Evolutionary conservation across 1,140 invertebrate species (phyloP).

Genomic region (Macrobrachium rosenbergii): DNA sequence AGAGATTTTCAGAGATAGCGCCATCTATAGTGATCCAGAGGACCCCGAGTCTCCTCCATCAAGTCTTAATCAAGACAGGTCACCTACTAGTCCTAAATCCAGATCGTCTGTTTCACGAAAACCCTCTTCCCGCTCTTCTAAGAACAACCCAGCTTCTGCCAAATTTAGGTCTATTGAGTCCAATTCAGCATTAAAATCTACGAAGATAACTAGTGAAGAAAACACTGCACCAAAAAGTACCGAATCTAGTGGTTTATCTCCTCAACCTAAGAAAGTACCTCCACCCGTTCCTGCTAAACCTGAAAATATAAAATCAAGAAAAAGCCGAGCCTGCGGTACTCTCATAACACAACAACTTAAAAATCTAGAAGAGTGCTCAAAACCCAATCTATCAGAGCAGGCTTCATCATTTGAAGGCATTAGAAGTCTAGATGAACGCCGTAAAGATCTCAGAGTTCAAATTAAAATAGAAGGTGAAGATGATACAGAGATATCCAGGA

Average conservation of each 20-base stretch:
- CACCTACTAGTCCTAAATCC: conserved; percentile 21
- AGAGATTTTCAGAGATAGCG: conserved; percentile 82
- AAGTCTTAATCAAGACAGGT: conserved; percentile 24
- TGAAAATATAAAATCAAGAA: conserved; percentile 31
- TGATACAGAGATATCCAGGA: not conserved
- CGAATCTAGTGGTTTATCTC: not conserved
- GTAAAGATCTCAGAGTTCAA: conserved; percentile 49
- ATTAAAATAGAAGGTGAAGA: conserved; percentile 15
- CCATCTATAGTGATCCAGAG: conserved; percentile 84
- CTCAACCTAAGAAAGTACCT: conserved; percentile 48
- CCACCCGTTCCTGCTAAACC: conserved; percentile 65
- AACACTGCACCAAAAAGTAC: not conserved
- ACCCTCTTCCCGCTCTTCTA: conserved; percentile 13
- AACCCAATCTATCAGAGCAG: conserved; percentile 33
- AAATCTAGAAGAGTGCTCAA: conserved; percentile 60
- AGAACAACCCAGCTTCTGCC: not conserved
- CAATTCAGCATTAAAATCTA: not conserved
- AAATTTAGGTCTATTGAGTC: not conserved
- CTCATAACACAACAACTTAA: conserved; percentile 58
- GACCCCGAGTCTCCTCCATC: conserved; percentile 68
- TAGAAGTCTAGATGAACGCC: conserved; percentile 45
- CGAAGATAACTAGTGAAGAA: not conserved
- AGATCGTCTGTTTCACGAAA: conserved; percentile 30
- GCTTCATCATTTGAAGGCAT: conserved; percentile 45
- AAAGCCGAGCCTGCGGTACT: conserved; percentile 51